Conservation (phyloP, 2,888 invertebrate genomes). For the Scrobipalpa atriplicella region DNA sequence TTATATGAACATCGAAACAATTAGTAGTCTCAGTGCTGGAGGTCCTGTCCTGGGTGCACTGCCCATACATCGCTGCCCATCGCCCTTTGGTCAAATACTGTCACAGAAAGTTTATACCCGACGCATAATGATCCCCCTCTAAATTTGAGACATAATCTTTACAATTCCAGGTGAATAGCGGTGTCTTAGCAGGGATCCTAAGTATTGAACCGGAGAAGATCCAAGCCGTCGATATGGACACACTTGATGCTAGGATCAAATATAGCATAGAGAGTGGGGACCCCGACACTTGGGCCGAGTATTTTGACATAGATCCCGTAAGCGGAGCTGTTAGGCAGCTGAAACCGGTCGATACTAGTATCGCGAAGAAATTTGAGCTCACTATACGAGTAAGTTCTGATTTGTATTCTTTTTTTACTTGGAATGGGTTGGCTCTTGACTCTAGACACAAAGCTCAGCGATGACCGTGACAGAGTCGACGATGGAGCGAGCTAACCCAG, state of each 20-base stretch:
- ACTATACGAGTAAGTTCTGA: constrained; percentile 79
- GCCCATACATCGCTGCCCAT: too few relatives aligned
- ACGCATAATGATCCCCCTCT: too few relatives aligned
- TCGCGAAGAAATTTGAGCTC: constrained; percentile 90
- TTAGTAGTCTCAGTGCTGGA: too few relatives aligned
- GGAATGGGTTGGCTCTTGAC: too few relatives aligned
- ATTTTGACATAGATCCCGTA: constrained; percentile 91
- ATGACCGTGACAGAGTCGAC: too few relatives aligned
- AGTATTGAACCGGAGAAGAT: constrained; percentile 94
- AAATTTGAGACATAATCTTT: neutral
- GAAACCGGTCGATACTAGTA: constrained; percentile 90
- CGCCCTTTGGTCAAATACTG: too few relatives aligned
- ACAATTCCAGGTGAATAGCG: constrained; percentile 86
- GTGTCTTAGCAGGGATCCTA: constrained; percentile 91
- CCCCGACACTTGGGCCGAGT: constrained; percentile 89
- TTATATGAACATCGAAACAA: too few relatives aligned
- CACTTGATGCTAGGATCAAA: constrained; percentile 90
- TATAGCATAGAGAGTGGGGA: constrained; percentile 92
- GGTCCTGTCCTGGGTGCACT: too few relatives aligned
- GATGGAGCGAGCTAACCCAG: too few relatives aligned
- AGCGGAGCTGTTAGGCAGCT: constrained; percentile 92
- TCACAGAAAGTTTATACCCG: too few relatives aligned
- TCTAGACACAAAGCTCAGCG: too few relatives aligned
- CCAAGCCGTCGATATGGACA: constrained; percentile 95
- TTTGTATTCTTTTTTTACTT: too few relatives aligned